Base-by-base conservation (phyloP, 2,888 invertebrate genomes). In the Pilophorus perplexus region DNA sequence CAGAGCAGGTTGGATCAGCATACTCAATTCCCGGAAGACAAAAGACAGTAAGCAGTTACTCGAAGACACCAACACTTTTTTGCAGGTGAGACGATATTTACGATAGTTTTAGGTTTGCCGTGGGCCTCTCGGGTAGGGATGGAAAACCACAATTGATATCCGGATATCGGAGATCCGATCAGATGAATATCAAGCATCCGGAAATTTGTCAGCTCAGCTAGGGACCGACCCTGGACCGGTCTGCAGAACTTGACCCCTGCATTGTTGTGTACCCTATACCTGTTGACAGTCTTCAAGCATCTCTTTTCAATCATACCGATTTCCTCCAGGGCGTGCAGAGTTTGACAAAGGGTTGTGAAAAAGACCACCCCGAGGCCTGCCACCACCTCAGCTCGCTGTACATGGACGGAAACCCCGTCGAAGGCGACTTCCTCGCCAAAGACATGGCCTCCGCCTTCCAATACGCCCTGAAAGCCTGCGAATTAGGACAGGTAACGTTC, bases 361-460 rank as follows among this genome's bases (percentile, higher is more conserved):
- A 75, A 1, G 79, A 82, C 38, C 82, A 85, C 73, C 82, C 84
- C 1, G 84, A 84, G 73, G 88, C 89, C 8, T 95, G 95, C 75
- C 90, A 88, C 75, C 86, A 86, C 73, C 79, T 93, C 20, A 87
- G 90, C 1, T 87, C 88, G 23, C 83, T 93, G 81, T 90, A 88
- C 74, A 82, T 92, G 65, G 79, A 80, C 0, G 93, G 93, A 71
- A 79, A 81, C 65, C 25, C 50, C 18, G 75, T 80, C 0, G 78
- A 83, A 54, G 78, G 79, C 77, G 71, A 69, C 23, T 57, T 69
- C 8, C 64, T 71, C 22, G 55, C 66, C 54, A 83, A 85, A 70
- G 85, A 93, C 74, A 84, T 85, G 82, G 80, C 80, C 40, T 87
- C 89, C 77, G 93, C 94, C 0, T 90, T 91, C 76, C 79, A 85